Evolutionary conservation across 2,113 vertebrate species (phyloP), one percentile per base, ranked within the genome.

Genomic region (Glaucidium brasilianum): DNA sequence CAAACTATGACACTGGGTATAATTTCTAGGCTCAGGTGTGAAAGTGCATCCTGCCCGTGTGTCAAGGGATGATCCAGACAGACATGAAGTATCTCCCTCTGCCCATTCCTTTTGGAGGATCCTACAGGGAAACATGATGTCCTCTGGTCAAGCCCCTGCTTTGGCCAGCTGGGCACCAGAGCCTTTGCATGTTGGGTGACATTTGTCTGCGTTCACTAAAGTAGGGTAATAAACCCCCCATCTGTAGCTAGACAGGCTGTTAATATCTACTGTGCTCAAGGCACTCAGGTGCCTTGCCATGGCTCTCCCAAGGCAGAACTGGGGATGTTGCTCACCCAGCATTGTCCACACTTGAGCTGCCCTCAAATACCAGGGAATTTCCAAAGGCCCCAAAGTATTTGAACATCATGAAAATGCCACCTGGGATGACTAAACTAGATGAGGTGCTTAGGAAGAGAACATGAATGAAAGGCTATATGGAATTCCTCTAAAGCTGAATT

Each of bases 271-370:
- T 21, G 85, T n/a, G 43, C 30, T 68, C 30, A 5, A 0, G 2
- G 8, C 15, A 41, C 15, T 47, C 0, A 0, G 9, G 17, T 59
- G 49, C 7, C 13, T 27, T 52, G 34, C 47, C 15, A 3, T 4
- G 52, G 47, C 27, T 80, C 32, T 79, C 45, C 68, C 47, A 35
- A 35, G 32, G 34, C 73, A 75, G 67, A 67, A 22, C 59, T 26
- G 52, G 41, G 47, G 35, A 22, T 0, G 1, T 26, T 13, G 14
- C 35, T 69, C 22, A 34, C 10, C 10, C 39, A 67, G 13, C 1
- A 0, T 14, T 79, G 18, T 19, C 85, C 81, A 63, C 35, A 21
- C 12, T 41, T 27, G 5, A 73, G 53, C 41, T 55, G 18, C 26
- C 29, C 39, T 26, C 1, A 2, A 21, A 55, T 2, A 7, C 21